Conservation (phyloP, 92 coral and sea anemone genomes). For the Porites divaricata region DNA sequence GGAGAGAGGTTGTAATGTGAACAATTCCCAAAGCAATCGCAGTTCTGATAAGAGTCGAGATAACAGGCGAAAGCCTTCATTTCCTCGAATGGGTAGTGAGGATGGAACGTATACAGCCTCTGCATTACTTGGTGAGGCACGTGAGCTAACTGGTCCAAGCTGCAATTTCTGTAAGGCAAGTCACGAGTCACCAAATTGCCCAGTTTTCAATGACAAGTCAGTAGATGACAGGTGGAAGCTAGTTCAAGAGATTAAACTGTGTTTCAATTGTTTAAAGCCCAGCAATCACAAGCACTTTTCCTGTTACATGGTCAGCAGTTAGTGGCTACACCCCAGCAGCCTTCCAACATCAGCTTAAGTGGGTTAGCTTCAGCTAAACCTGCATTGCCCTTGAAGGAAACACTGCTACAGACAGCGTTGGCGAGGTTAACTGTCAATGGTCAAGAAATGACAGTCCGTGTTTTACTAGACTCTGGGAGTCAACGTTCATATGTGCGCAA, state of each 20-base stretch:
- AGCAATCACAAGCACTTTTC: conserved; percentile 36
- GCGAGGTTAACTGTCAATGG: conserved; percentile 19
- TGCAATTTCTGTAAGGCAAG: conserved; percentile 24
- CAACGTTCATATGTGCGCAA: conserved; percentile 12
- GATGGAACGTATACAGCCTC: too few relatives aligned
- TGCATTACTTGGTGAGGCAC: conserved; percentile 39
- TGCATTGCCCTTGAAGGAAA: conserved; percentile 6
- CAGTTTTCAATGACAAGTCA: conserved; percentile 29
- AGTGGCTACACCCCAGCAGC: neutral
- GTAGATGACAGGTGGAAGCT: conserved; percentile 31
- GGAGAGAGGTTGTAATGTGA: conserved; percentile 32
- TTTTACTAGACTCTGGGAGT: conserved; percentile 15
- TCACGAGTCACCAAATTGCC: conserved; percentile 40
- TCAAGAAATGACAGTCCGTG: conserved; percentile 15
- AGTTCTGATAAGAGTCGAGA: too few relatives aligned
- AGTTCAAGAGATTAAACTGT: conserved; percentile 24
- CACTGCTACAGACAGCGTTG: conserved; percentile 24
- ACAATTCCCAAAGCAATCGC: conserved; percentile 5
- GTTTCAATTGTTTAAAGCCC: conserved; percentile 36
- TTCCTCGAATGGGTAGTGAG: too few relatives aligned
- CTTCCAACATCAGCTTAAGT: neutral
- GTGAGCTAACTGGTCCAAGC: conserved; percentile 4
- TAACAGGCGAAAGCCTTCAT: too few relatives aligned
- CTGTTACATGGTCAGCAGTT: conserved; percentile 23
- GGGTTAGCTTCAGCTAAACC: conserved; percentile 36